Evolutionary conservation across 2,113 vertebrate species (phyloP).

Genomic region (zebrafish (Danio rerio)): GRCz12tu NC_133180.1:62418001-62418500

Average conservation of each 20-base stretch:
- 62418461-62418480: no score
- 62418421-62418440: no score
- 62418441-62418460: no score
- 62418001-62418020: slow-evolving; percentile 33
- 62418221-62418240: slow-evolving; percentile 8
- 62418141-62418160: slow-evolving; percentile 13
- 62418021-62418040: slow-evolving; percentile 30
- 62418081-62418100: neutral
- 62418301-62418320: neutral
- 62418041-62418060: slow-evolving; percentile 29
- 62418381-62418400: no score
- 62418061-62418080: neutral
- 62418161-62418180: slow-evolving; percentile 6
- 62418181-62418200: slow-evolving; percentile 2
- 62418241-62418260: neutral
- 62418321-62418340: neutral
- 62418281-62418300: neutral
- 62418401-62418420: no score
- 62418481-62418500: no score
- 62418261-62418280: slow-evolving; percentile 2
- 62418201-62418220: slow-evolving; percentile 1
- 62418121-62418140: slow-evolving; percentile 1
- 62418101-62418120: slow-evolving; percentile 7
- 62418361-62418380: no score
- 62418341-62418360: no score